Base-by-base conservation (phyloP, 2,113 vertebrate species). In the Clarias batrachus region DNA sequence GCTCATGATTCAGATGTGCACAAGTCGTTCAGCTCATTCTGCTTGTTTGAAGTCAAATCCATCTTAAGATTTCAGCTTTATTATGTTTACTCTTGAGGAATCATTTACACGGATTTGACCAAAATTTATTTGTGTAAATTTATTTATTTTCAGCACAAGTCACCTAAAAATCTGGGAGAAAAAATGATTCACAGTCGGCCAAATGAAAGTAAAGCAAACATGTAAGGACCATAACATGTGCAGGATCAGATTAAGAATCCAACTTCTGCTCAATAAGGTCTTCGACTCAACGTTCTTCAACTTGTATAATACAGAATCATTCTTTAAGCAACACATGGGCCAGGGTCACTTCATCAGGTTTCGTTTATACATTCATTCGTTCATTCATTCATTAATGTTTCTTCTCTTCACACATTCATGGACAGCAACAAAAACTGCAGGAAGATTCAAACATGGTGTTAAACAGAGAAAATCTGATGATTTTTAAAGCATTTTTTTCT, bases 391-490 rank as follows among this genome's bases (percentile, higher is more conserved):
- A 19, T 57, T 57, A 0, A 17, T 78, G 27, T 57, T 81, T 62
- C 23, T 59, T 7, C 52, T 3, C 86, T 79, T 95, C 91, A 96
- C 57, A 95, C 87, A 4, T 95, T 95, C 95, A 96, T 96, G 10
- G 94, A 91, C 89, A 95, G 59, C 87, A 95, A 83, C 87, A 96
- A 91, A 89, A 96, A 96, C 95, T 96, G 92, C 19, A 54, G 70
- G 30, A 37, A 19, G 16, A 37, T 54, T 0, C 23, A 4, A 25
- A 37, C n/a, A 8, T 21, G 7, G 19, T n/a, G n/a, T 65, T 78
- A 62, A 7, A 17, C 17, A 37, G 0, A 73, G 12, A 73, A 65
- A 80, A 57, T n/a, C 37, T 8, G 19, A 33, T 4, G 23, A 37
- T n/a, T 57, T 48, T 68, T 33, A 3, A 12, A 48, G 17, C 52